Percentiles rank a stretch among this genome's conserved stretches.
phyloP scores from a whole-genome alignment of 2,888 invertebrate species.

The Cheilosia scutellata region DNA sequence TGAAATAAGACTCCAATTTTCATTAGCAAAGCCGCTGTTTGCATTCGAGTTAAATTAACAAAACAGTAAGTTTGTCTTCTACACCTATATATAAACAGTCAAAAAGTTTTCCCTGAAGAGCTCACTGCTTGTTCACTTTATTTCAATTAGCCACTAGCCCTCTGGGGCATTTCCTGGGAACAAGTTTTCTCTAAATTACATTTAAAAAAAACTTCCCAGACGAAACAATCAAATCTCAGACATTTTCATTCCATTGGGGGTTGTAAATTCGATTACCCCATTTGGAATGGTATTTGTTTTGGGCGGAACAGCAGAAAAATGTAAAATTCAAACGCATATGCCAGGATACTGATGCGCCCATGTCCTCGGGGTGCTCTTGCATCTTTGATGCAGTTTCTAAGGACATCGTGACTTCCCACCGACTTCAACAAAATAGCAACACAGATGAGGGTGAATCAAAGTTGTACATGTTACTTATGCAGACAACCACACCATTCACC shows the following conservation, averaged over 20 bases:
- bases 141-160: slow-evolving; percentile 52
- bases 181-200: slow-evolving; percentile 50
- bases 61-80: too few species aligned
- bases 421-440: background rate
- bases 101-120: too few species aligned
- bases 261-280: slow-evolving; percentile 50
- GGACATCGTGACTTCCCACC: slow-evolving; percentile 44
- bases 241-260: slow-evolving; percentile 44
- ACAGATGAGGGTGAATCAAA: slow-evolving; percentile 40
- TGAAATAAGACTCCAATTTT: too few species aligned
- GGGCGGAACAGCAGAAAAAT: slow-evolving; percentile 4
- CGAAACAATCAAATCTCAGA: slow-evolving; percentile 72
- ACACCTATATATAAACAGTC: too few species aligned
- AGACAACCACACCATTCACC: background rate
- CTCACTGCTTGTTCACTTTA: background rate
- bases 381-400: slow-evolving; percentile 73
- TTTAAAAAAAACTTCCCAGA: slow-evolving; percentile 69
- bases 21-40: too few species aligned
- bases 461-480: slow-evolving; percentile 42
- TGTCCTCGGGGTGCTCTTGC: slow-evolving; percentile 65
- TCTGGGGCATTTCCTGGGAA: slow-evolving; percentile 29
- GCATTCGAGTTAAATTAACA: too few species aligned
- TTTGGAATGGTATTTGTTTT: slow-evolving; percentile 40
- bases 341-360: slow-evolving; percentile 59
- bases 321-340: slow-evolving; percentile 63